Base-by-base conservation (phyloP, 2,113 vertebrate genomes). In the Oryzias melastigma region DNA sequence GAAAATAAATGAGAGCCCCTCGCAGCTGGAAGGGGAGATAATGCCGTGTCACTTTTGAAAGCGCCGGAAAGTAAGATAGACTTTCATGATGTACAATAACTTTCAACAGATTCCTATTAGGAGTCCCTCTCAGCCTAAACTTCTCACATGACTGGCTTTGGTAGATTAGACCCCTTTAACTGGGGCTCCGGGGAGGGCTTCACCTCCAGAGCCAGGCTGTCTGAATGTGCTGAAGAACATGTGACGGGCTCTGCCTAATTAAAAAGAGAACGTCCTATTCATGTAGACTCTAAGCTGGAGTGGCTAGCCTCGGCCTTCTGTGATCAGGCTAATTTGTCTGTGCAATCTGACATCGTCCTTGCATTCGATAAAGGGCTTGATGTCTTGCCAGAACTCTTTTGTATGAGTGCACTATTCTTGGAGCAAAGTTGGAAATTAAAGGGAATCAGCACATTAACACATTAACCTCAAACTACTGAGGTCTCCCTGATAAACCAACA, bases 261-360 rank as follows among this genome's bases (percentile, higher is more conserved):
- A 77, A 56, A 74, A 46, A 58, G 65, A 65, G 71, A 64, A 81
- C 77, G 76, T 69, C 68, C 48, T 68, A 54, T 75, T 76, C 66
- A 66, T 61, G 65, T 65, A 48, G 71, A 80, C 72, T 53, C 55
- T 54, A 43, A 76, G 80, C 71, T 52, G 24, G 22, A 58, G 62
- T 41, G 54, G 20, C 1, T 19, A 41, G 58, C 57, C 55, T 54
- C 45, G n/a, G 65, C 45, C 66, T 68, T 56, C 47, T 74, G 70
- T 82, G 68, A 81, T 85, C 82, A 67, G 78, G 63, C 50, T 60
- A 50, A 80, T 81, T 71, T 70, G 65, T 74, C 68, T 46, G n/a
- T 51, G 63, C 53, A 45, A 49, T 64, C 55, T 40, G 65, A 52
- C 62, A 57, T 41, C 25, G 47, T 65, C 52, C 51, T 62, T 57